Percentiles rank a stretch among this genome's conserved stretches.
phyloP scores from a whole-genome alignment of 2,113 vertebrate species.

The Prinia subflava region DNA sequence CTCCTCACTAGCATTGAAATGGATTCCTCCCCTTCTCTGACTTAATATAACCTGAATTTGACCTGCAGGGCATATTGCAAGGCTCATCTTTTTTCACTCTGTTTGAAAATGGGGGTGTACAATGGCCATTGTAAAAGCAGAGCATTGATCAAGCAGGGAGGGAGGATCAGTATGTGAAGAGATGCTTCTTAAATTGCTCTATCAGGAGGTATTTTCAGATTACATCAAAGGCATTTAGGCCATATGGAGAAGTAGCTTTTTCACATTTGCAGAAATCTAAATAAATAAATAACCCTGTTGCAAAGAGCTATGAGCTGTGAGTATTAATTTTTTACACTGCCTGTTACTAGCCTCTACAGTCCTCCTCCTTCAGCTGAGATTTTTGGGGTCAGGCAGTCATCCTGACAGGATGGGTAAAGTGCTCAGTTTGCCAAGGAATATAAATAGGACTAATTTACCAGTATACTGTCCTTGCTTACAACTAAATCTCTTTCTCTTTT shows the following conservation, averaged over 20 bases:
- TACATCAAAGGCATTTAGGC: not conserved
- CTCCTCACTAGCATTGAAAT: conserved; percentile 39
- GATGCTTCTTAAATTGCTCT: not conserved
- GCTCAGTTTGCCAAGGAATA: conserved; percentile 17
- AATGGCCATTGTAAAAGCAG: conserved; percentile 22
- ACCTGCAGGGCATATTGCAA: conserved; percentile 37
- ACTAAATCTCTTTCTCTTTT: not conserved
- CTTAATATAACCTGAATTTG: conserved; percentile 62
- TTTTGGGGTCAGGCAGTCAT: conserved; percentile 1
- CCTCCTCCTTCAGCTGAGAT: not conserved
- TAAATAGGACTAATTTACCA: conserved; percentile 25
- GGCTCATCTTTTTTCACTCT: conserved; percentile 45
- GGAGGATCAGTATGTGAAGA: not conserved
- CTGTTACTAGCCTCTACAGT: not conserved
- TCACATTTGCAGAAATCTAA: not conserved
- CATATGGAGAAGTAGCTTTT: not conserved
- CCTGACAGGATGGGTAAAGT: not conserved
- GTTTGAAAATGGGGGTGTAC: conserved; percentile 21
- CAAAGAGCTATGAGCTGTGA: not conserved
- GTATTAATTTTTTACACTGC: not conserved
- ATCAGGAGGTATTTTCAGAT: conserved; percentile 8
- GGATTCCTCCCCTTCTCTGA: conserved; percentile 36
- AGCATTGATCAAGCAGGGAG: conserved; percentile 11
- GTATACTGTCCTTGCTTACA: not conserved
- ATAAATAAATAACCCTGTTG: conserved; percentile 31